Percentiles rank a stretch among this genome's conserved stretches.
These are phyloP conservation scores for Silvanus unidentatus DNA, from an alignment of 2,888 invertebrate species.

Conservation along the genomic window DNA sequence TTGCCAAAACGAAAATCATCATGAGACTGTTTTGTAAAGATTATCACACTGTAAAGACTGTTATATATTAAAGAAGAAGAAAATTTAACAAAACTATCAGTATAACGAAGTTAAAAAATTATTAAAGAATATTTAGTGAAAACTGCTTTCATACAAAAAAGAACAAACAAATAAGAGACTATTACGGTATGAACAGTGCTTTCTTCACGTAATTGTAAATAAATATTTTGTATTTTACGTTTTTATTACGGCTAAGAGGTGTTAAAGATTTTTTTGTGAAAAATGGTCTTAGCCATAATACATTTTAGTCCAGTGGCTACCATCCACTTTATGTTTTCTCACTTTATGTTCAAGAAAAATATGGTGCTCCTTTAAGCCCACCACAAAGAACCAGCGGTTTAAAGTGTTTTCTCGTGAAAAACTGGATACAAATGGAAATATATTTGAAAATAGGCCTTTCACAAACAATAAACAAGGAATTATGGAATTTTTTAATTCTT, in stretches of 20 bases:
- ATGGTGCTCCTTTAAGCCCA: too few species aligned
- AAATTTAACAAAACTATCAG: conserved; percentile 18
- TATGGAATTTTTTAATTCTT: conserved; percentile 17
- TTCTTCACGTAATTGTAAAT: conserved; percentile 31
- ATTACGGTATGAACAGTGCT: conserved; percentile 29
- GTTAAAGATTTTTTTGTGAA: too few species aligned
- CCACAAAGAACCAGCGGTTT: too few species aligned
- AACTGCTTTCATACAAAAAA: conserved; percentile 35
- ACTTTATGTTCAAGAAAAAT: too few species aligned
- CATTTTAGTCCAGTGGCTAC: too few species aligned
- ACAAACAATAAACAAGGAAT: conserved; percentile 21
- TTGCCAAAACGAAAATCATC: conserved; percentile 26
- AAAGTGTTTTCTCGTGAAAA: too few species aligned
- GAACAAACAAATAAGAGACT: conserved; percentile 13
- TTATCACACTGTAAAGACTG: conserved; percentile 40
- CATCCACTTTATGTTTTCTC: too few species aligned
- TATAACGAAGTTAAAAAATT: conserved; percentile 25
- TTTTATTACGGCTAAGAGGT: conserved; percentile 8
- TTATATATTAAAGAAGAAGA: conserved; percentile 27
- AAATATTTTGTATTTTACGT: conserved; percentile 22
- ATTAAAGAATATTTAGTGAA: conserved; percentile 13
- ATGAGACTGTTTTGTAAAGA: conserved; percentile 31
- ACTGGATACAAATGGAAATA: background rate
- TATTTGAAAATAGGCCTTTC: conserved; percentile 24
- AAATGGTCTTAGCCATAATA: too few species aligned